These are phyloP conservation scores for Tricholauxania praeusta DNA, from an alignment of 2,888 invertebrate species.

Conservation along the genomic window DNA sequence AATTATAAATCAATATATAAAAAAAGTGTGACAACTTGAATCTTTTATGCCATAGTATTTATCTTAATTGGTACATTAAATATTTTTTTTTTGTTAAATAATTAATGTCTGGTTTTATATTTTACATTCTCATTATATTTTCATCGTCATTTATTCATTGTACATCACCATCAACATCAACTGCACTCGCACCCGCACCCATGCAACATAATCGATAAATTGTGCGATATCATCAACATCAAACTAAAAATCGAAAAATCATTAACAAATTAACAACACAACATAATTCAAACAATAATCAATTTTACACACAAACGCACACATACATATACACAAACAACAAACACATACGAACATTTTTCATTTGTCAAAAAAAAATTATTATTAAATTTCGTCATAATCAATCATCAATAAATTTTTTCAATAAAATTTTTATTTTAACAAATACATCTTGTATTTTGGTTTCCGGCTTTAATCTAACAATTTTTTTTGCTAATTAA, in stretches of 20 bases:
- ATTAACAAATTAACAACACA: conserved; percentile 38
- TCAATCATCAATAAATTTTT: background rate
- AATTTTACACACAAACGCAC: conserved; percentile 38
- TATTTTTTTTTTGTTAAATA: no score
- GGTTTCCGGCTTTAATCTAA: background rate
- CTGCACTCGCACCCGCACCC: no score
- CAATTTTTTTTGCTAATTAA: conserved; percentile 5
- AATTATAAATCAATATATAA: no score
- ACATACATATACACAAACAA: conserved; percentile 34
- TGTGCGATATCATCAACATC: conserved; percentile 18
- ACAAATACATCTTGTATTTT: background rate
- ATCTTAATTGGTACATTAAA: no score
- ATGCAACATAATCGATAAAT: background rate
- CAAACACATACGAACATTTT: conserved; percentile 26
- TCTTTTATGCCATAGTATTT: no score
- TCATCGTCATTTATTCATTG: no score
- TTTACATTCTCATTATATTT: no score
- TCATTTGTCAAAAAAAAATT: background rate
- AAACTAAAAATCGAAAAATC: conserved; percentile 41
- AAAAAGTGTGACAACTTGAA: no score
- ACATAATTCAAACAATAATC: conserved; percentile 39
- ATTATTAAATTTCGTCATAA: background rate
- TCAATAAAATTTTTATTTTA: conserved; percentile 2
- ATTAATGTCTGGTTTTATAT: no score
- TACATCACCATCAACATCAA: no score